A percentile compares a stretch with the other conserved stretches of the same genome.
Conservation (phyloP, 1,140 invertebrate genomes). For the Theocolax elegans region DNA sequence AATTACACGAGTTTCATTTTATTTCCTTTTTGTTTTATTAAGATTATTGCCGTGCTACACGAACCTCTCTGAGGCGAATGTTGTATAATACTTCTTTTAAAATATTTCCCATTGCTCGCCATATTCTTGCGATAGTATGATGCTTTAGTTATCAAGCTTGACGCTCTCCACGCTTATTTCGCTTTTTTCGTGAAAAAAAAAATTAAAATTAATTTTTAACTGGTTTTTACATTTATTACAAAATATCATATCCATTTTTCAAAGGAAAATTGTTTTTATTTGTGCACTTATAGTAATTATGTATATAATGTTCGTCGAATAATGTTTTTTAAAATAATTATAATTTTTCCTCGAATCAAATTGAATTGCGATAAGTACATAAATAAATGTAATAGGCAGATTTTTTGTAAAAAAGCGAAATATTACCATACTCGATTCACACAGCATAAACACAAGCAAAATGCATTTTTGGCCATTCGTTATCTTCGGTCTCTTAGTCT, state of each 20-base stretch:
- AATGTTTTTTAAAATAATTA: too few species aligned
- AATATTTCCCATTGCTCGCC: background rate
- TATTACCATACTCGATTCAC: background rate
- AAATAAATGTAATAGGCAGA: background rate
- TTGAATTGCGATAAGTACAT: too few species aligned
- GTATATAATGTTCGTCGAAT: too few species aligned
- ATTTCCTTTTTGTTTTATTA: conserved; percentile 44
- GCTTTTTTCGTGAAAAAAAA: background rate
- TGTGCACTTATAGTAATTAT: too few species aligned
- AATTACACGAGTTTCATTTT: conserved; percentile 40
- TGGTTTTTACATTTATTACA: background rate
- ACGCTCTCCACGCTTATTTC: too few species aligned
- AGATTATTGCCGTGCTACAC: conserved; percentile 60
- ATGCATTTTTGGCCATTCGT: conserved; percentile 23
- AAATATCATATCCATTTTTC: background rate
- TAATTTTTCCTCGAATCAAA: too few species aligned
- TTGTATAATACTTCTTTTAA: conserved; percentile 21
- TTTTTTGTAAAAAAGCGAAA: conserved; percentile 11
- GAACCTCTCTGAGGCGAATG: conserved; percentile 55
- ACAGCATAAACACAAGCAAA: conserved; percentile 17
- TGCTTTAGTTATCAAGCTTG: background rate
- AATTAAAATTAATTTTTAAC: background rate
- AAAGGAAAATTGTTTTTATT: too few species aligned
- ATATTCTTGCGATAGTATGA: background rate
- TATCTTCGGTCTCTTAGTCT: conserved; percentile 30